A percentile compares a stretch with the other conserved stretches of the same genome.
These are phyloP conservation scores for Pterois miles DNA, from an alignment of 2,797 vertebrate genomes.

Conservation along the genomic window DNA sequence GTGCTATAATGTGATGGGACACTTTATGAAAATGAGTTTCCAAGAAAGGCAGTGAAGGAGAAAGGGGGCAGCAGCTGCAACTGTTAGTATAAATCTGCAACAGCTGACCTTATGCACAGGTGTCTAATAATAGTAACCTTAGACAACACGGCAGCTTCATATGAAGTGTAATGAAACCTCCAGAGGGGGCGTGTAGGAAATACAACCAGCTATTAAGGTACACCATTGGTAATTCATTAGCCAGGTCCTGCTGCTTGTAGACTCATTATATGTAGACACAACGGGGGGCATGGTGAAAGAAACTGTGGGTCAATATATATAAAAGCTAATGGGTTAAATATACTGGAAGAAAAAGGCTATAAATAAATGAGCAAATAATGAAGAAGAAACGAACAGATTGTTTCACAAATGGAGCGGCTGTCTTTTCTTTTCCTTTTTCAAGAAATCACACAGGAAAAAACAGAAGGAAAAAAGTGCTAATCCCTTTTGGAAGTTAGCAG, in stretches of 20 bases:
- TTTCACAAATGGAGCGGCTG: not conserved
- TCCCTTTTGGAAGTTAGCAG: conserved; percentile 50
- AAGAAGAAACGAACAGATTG: conserved; percentile 23
- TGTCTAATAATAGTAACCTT: conserved; percentile 17
- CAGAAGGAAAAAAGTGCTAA: not conserved
- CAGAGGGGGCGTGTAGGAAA: conserved; percentile 25
- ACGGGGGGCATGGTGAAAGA: conserved; percentile 20
- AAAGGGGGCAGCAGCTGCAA: conserved; percentile 18
- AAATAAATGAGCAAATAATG: conserved; percentile 48
- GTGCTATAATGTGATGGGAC: conserved; percentile 25
- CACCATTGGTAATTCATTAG: conserved; percentile 50
- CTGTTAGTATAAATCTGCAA: not conserved
- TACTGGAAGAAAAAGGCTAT: conserved; percentile 23
- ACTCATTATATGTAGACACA: conserved; percentile 48
- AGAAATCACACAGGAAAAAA: conserved; percentile 28
- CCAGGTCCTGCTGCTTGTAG: conserved; percentile 38
- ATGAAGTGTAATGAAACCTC: conserved; percentile 35
- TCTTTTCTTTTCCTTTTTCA: not conserved
- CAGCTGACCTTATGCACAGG: not conserved
- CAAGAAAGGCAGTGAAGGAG: not conserved
- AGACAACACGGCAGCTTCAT: conserved; percentile 20
- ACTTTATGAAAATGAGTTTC: conserved; percentile 22
- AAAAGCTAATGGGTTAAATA: conserved; percentile 58
- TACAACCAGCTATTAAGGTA: conserved; percentile 30
- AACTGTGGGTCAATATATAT: conserved; percentile 43